phyloP scores from a whole-genome alignment of 2,113 vertebrate species.

The Bothrops jararaca region DNA sequence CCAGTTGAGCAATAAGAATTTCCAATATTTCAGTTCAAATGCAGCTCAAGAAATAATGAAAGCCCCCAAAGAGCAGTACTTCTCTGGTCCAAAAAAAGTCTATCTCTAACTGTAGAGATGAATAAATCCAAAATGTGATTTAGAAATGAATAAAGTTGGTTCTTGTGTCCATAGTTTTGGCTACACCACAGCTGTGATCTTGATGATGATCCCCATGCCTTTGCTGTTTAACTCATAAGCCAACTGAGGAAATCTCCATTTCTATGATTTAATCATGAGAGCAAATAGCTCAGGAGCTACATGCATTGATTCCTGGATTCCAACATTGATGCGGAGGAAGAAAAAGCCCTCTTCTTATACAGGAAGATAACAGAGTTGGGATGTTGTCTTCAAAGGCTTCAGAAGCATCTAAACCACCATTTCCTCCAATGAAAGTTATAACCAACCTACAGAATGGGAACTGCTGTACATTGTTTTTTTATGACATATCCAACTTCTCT shows the following conservation, averaged over 20 bases:
- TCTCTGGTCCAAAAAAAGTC: too few species aligned
- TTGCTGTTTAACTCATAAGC: not conserved
- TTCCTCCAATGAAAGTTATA: not conserved
- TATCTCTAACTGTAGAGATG: not conserved
- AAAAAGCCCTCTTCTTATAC: not conserved
- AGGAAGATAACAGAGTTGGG: not conserved
- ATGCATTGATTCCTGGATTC: not conserved
- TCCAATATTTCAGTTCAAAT: too few species aligned
- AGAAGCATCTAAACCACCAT: not conserved
- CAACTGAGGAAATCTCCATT: not conserved
- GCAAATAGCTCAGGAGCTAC: not conserved
- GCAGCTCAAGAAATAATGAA: too few species aligned
- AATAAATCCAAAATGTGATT: not conserved
- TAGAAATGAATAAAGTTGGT: not conserved
- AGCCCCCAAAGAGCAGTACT: too few species aligned
- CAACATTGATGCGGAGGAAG: not conserved
- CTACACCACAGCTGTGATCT: not conserved
- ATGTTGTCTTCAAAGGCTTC: not conserved
- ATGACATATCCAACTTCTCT: not conserved
- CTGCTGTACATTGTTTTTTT: not conserved
- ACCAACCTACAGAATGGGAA: not conserved
- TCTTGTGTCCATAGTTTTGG: not conserved
- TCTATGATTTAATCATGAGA: not conserved
- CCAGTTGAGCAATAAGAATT: too few species aligned
- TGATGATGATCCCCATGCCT: not conserved